Conservation (phyloP, 1,140 invertebrate species). For the Microplitis demolitor region DNA sequence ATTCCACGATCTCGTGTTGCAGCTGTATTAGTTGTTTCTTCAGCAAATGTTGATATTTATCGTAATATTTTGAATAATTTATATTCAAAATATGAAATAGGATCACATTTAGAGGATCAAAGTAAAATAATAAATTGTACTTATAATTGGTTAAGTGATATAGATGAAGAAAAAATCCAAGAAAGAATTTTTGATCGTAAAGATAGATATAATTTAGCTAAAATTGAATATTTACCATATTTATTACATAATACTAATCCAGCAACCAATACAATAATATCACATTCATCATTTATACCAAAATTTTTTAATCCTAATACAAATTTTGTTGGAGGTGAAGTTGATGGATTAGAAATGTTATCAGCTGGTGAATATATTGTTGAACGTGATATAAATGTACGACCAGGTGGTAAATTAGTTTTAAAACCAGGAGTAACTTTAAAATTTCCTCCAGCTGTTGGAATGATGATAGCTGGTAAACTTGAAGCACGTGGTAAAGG, state of each 20-base stretch:
- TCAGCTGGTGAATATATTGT: slow-evolving; percentile 82
- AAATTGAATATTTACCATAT: slow-evolving; percentile 85
- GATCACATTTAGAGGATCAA: slow-evolving; percentile 92
- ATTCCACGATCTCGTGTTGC: slow-evolving; percentile 87
- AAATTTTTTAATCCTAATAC: slow-evolving; percentile 72
- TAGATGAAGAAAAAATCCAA: slow-evolving; percentile 78
- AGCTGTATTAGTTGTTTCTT: slow-evolving; percentile 87
- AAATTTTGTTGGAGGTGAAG: slow-evolving; percentile 82
- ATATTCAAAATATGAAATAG: slow-evolving; percentile 90
- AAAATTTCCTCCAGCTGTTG: slow-evolving; percentile 86
- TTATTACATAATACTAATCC: slow-evolving; percentile 84
- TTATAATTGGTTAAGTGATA: slow-evolving; percentile 90
- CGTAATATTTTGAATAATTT: slow-evolving; percentile 94
- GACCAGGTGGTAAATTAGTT: slow-evolving; percentile 84
- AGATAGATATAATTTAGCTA: slow-evolving; percentile 89
- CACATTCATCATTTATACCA: slow-evolving; percentile 75
- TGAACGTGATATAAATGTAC: slow-evolving; percentile 87
- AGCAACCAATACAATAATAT: slow-evolving; percentile 75
- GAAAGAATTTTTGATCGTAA: slow-evolving; percentile 85
- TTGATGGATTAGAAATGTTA: slow-evolving; percentile 83
- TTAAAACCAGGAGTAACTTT: slow-evolving; percentile 87
- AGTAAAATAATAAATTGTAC: slow-evolving; percentile 92
- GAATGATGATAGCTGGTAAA: slow-evolving; percentile 94
- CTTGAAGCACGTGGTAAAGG: slow-evolving; percentile 80
- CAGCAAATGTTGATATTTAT: slow-evolving; percentile 87